A percentile compares a stretch with the other conserved stretches of the same genome.
phyloP scores from a whole-genome alignment of 1,140 invertebrate genomes.

The Alviniconcha marisindica region DNA sequence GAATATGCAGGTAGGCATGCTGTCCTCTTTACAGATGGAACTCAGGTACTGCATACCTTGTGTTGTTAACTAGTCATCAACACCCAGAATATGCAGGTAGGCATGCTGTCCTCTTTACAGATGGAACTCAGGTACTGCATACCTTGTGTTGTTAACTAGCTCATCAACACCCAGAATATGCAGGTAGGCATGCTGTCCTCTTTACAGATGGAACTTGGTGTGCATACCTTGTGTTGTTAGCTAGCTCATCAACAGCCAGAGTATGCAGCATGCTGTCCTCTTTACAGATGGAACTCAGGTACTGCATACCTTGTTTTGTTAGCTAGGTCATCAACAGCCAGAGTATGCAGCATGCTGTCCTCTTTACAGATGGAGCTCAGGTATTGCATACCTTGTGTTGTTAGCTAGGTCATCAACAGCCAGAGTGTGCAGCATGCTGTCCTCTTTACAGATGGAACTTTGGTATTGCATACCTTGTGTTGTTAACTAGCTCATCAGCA shows the following conservation, averaged over 20 bases:
- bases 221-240: not conserved
- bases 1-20: slow-evolving; percentile 2
- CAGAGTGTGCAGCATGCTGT: too few relatives aligned
- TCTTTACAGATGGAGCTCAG: slow-evolving; percentile 21
- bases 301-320: not conserved
- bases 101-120: slow-evolving; percentile 29
- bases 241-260: slow-evolving; percentile 25
- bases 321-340: slow-evolving; percentile 30
- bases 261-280: slow-evolving; percentile 18
- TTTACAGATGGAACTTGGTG: slow-evolving; percentile 1
- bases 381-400: not conserved
- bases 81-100: too few relatives aligned
- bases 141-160: too few relatives aligned
- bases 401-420: too few relatives aligned
- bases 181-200: slow-evolving; percentile 7
- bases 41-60: slow-evolving; percentile 19
- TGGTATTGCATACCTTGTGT: too few relatives aligned
- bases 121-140: too few relatives aligned
- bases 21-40: slow-evolving; percentile 16
- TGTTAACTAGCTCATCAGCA: too few relatives aligned
- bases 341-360: slow-evolving; percentile 19
- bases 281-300: slow-evolving; percentile 27
- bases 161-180: slow-evolving; percentile 13
- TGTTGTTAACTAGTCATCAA: too few relatives aligned
- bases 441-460: slow-evolving; percentile 33